Conservation (phyloP, 2,797 vertebrate species). For the Pantherophis vulpinus region DNA sequence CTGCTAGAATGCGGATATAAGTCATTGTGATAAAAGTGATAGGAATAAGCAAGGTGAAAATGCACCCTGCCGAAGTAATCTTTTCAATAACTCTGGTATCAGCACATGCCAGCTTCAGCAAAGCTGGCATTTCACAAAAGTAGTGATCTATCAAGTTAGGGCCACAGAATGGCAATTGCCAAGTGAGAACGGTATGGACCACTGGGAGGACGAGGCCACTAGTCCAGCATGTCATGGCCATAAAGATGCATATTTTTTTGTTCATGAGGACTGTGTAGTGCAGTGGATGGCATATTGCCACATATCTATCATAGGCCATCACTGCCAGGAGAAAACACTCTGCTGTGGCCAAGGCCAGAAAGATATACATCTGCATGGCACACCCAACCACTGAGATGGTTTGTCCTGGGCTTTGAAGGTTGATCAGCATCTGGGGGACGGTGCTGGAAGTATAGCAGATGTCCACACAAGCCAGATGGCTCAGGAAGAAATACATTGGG, state of each 20-base stretch:
- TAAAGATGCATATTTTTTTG: conserved; percentile 22
- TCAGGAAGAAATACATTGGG: conserved; percentile 65
- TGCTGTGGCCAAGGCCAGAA: conserved; percentile 51
- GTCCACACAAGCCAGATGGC: conserved; percentile 58
- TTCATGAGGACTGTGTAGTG: conserved; percentile 57
- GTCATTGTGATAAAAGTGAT: conserved; percentile 44
- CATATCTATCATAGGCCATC: conserved; percentile 54
- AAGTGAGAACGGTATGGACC: conserved; percentile 39
- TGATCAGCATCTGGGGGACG: conserved; percentile 60
- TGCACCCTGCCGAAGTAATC: conserved; percentile 42
- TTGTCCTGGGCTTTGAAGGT: conserved; percentile 41
- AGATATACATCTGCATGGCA: conserved; percentile 57
- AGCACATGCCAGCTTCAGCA: conserved; percentile 55
- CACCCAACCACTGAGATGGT: conserved; percentile 54
- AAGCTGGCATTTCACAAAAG: conserved; percentile 61
- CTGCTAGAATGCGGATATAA: conserved; percentile 46
- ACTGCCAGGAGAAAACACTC: conserved; percentile 61
- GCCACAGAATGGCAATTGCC: conserved; percentile 57
- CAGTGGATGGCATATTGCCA: conserved; percentile 56
- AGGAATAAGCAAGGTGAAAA: conserved; percentile 47
- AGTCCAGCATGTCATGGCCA: conserved; percentile 53
- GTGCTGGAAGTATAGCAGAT: conserved; percentile 61
- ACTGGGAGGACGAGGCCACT: conserved; percentile 44
- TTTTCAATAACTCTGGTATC: conserved; percentile 44
- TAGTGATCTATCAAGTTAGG: conserved; percentile 55